Base-by-base conservation (phyloP, 2,113 vertebrate species). In the Blennius ocellaris region DNA sequence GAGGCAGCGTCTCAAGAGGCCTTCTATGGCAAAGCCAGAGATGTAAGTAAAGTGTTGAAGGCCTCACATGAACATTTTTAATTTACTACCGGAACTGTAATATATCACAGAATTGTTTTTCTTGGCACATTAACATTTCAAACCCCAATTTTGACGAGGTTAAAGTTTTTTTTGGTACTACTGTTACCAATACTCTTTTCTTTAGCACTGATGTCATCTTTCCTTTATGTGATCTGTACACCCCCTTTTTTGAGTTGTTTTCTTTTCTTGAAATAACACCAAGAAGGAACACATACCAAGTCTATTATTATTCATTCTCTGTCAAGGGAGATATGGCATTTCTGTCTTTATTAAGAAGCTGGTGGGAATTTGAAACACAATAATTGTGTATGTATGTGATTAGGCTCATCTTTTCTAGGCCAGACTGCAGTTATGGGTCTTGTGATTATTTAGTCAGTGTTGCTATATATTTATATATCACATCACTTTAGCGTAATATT, bases 1-100 rank as follows among this genome's bases (percentile, higher is more conserved):
- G 98, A 99, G 93, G 97, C 96, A 93, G 96, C 98, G 82, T 98
- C 97, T 94, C 97, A 99, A 94, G 98, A 99, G 94, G 96, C 98
- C 92, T 99, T 99, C 93, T 97, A 97, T 73, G 96, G 97, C 79
- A 99, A 98, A 97, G 97, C 97, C 84, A 96, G 97, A 97, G 98
- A 99, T 93, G 98, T 99, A 93, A 97, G 97, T 98, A 66, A 55
- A 9, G 41, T 66, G 16, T 43, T 59, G 11, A 8, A 16, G 37
- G 38, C 9, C 45, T 62, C 40, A 54, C 11, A 40, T 40, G 60
- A 40, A 3, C 8, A 15, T 60, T 51, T 63, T 57, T 67, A 14
- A 68, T 77, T 47, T 52, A 59, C 15, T 69, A 10, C 21, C 15
- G 15, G 64, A 55, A 70, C 47, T 60, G 15, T 55, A 39, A 16